Conservation (phyloP, 1,140 invertebrate species). For the Homarus americanus region DNA sequence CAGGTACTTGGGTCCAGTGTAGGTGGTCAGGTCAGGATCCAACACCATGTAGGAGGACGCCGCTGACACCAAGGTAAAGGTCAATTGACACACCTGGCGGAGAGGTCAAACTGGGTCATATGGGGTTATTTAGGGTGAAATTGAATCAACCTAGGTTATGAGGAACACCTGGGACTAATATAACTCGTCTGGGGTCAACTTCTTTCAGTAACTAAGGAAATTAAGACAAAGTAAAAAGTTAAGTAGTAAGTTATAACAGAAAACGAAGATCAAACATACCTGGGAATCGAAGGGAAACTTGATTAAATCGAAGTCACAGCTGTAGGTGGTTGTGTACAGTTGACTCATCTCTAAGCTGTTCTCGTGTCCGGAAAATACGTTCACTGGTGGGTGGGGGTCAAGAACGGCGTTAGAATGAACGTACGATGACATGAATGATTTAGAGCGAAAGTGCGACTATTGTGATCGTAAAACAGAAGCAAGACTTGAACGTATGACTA, state of each 20-base stretch:
- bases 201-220: too few relatives aligned
- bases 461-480: too few relatives aligned
- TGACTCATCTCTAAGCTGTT: slow-evolving; percentile 60
- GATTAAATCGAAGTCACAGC: slow-evolving; percentile 42
- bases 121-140: background rate
- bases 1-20: slow-evolving; percentile 20
- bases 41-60: slow-evolving; percentile 41
- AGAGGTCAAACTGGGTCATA: background rate
- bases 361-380: slow-evolving; percentile 26
- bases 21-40: background rate
- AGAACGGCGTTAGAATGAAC: too few relatives aligned
- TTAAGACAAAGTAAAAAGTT: too few relatives aligned
- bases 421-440: too few relatives aligned
- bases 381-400: too few relatives aligned
- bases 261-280: slow-evolving; percentile 7
- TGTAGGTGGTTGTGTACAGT: slow-evolving; percentile 49
- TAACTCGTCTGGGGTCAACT: too few relatives aligned
- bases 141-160: too few relatives aligned
- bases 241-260: too few relatives aligned
- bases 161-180: too few relatives aligned
- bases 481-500: too few relatives aligned
- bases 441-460: too few relatives aligned
- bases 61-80: slow-evolving; percentile 48
- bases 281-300: slow-evolving; percentile 60
- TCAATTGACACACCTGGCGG: slow-evolving; percentile 18